phyloP scores from a whole-genome alignment of 2,113 vertebrate species.

The sheep (Ovis aries) region DNA sequence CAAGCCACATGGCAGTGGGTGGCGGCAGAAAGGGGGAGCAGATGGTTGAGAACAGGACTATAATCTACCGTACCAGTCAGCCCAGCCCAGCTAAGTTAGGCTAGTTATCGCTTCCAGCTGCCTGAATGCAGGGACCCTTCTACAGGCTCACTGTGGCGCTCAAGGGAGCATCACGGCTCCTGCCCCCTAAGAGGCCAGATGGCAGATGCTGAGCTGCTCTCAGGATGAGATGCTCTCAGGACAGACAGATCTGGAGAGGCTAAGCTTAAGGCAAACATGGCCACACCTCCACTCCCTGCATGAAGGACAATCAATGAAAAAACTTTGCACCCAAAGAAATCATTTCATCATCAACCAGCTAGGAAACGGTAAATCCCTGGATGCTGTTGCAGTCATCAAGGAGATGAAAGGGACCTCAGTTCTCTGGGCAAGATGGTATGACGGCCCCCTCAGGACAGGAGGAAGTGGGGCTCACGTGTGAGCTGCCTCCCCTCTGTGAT shows the following conservation, averaged over 20 bases:
- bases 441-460: not conserved
- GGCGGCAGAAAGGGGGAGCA: not conserved
- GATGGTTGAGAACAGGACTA: not conserved
- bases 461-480: not conserved
- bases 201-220: not conserved
- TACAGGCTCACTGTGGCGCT: not conserved
- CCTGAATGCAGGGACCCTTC: not conserved
- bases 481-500: not conserved
- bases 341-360: not conserved
- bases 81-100: not conserved
- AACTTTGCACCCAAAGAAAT: not conserved
- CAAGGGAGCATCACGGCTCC: fast-evolving
- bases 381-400: not conserved
- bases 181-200: not conserved
- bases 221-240: not conserved
- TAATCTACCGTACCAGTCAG: not conserved
- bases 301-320: not conserved
- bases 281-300: not conserved
- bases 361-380: not conserved
- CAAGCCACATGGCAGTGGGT: not conserved
- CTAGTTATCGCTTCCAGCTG: fast-evolving
- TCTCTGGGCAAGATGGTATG: not conserved
- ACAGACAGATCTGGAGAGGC: not conserved
- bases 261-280: not conserved
- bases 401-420: not conserved